Conservation (phyloP, 2,888 invertebrate genomes). For the Diaperis boleti region DNA sequence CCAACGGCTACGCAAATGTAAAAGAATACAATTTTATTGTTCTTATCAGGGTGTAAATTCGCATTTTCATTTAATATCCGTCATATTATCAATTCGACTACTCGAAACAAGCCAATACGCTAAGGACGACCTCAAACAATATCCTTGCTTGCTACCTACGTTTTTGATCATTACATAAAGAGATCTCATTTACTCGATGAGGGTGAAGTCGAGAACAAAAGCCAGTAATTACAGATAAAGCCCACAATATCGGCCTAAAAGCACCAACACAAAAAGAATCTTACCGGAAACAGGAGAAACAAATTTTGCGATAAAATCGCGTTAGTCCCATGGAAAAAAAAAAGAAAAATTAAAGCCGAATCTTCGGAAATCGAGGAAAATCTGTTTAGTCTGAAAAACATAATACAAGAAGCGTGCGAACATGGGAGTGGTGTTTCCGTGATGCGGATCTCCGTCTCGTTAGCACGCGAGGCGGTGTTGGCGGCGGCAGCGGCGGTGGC, state of each 20-base stretch:
- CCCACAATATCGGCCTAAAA: conserved; percentile 18
- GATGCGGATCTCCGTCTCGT: conserved; percentile 47
- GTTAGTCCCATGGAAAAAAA: conserved; percentile 27
- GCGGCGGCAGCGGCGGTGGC: conserved; percentile 37
- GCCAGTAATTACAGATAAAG: conserved; percentile 39
- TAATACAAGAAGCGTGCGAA: conserved; percentile 50
- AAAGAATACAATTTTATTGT: too few species aligned
- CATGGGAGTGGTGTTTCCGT: conserved; percentile 49
- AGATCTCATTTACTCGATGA: conserved; percentile 13
- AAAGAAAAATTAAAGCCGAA: conserved; percentile 40
- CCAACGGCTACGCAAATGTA: too few species aligned
- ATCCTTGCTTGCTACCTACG: neutral
- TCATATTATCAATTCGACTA: too few species aligned
- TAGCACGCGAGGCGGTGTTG: conserved; percentile 47
- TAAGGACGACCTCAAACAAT: too few species aligned
- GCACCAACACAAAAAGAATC: conserved; percentile 33
- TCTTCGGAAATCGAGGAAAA: conserved; percentile 38
- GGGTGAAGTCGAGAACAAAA: conserved; percentile 30
- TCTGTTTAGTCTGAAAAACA: conserved; percentile 41
- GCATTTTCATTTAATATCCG: too few species aligned
- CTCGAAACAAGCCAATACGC: too few species aligned
- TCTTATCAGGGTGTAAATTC: too few species aligned
- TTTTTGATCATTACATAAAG: conserved; percentile 14
- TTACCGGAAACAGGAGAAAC: conserved; percentile 30
- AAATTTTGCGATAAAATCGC: conserved; percentile 38